phyloP scores from a whole-genome alignment of 2,113 vertebrate genomes.

The Bombycilla garrulus region DNA sequence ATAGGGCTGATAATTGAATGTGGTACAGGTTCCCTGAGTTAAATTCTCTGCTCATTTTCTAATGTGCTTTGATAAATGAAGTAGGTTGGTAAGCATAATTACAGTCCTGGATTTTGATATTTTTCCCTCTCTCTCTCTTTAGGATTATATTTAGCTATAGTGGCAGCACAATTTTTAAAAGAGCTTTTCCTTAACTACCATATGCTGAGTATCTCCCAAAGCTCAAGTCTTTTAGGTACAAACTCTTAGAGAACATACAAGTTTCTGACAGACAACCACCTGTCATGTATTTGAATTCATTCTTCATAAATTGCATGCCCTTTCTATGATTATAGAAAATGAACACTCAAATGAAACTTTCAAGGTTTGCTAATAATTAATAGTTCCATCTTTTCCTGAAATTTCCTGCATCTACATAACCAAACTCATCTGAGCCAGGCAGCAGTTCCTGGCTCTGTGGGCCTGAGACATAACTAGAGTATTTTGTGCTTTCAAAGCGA shows the following conservation, averaged over 20 bases:
- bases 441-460: background rate
- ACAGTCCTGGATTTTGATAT: background rate
- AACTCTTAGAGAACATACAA: background rate
- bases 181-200: slow-evolving; percentile 28
- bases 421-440: background rate
- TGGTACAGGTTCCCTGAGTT: background rate
- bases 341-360: background rate
- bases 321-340: background rate
- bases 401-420: background rate
- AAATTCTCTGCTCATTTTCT: slow-evolving; percentile 4
- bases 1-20: slow-evolving; percentile 30
- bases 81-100: slow-evolving; percentile 34
- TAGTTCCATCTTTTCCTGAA: background rate
- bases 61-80: slow-evolving; percentile 41
- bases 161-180: slow-evolving; percentile 18
- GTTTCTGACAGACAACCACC: slow-evolving; percentile 31
- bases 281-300: background rate
- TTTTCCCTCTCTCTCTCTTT: background rate
- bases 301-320: background rate
- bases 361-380: background rate
- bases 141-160: slow-evolving; percentile 44
- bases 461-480: background rate
- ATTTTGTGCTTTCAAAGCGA: background rate
- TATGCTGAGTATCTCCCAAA: slow-evolving; percentile 3
- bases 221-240: background rate